Evolutionary conservation across 1,140 invertebrate species (phyloP).

Genomic region (Araneus ventricosus): DNA sequence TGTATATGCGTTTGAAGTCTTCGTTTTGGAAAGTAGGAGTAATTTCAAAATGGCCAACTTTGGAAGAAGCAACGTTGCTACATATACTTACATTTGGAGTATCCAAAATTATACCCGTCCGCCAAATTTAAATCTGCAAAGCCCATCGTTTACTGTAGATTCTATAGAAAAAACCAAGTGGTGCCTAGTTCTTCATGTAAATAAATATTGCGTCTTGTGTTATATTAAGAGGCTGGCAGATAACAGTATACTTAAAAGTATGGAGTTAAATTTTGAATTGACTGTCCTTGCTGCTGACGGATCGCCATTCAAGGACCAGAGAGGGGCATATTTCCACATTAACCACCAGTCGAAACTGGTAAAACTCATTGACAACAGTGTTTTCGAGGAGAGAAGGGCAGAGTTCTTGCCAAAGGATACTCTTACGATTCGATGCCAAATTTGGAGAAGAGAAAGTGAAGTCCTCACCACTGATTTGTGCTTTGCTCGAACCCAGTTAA

Average conservation of each 20-base stretch:
- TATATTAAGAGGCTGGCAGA: not conserved
- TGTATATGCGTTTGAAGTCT: too few species aligned
- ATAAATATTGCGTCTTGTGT: too few species aligned
- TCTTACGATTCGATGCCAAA: constrained; percentile 1
- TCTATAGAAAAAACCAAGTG: not conserved
- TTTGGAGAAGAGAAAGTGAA: not conserved
- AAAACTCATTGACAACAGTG: not conserved
- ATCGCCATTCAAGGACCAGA: not conserved
- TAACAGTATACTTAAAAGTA: not conserved
- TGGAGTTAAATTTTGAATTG: not conserved
- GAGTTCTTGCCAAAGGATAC: not conserved
- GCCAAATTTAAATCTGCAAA: not conserved
- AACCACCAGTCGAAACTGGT: not conserved
- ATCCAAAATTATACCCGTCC: not conserved
- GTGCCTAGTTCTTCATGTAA: not conserved
- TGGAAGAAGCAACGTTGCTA: not conserved
- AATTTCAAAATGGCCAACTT: too few species aligned
- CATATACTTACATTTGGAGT: not conserved
- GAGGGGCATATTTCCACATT: not conserved
- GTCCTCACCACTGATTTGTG: not conserved
- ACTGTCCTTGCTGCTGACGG: not conserved
- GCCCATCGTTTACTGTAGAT: not conserved
- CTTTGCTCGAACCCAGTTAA: not conserved
- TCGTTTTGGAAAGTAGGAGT: too few species aligned
- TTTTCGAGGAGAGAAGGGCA: not conserved